Percentiles rank a stretch among this genome's conserved stretches.
These are phyloP conservation scores for Parascotia fuliginaria DNA, from an alignment of 2,888 invertebrate species.

Conservation along the genomic window DNA sequence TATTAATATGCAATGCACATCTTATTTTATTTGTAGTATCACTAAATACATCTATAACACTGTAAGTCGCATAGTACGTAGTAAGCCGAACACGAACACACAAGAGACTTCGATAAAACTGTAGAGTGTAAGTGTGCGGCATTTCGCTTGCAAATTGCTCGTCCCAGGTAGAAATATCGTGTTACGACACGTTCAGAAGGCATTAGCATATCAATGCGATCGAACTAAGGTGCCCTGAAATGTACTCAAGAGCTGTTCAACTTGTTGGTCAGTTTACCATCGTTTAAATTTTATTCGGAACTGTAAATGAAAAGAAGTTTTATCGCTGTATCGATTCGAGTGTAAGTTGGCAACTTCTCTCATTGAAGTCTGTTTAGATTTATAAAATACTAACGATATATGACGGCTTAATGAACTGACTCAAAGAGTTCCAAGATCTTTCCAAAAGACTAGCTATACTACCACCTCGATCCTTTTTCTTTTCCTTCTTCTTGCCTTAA, in stretches of 20 bases:
- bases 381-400: no score
- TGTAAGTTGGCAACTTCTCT: no score
- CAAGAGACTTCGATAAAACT: conserved; percentile 35
- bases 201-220: conserved; percentile 67
- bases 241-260: conserved; percentile 44
- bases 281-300: conserved; percentile 25
- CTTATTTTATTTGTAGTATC: background rate
- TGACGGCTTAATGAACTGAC: no score
- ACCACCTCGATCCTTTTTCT: no score
- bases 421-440: no score
- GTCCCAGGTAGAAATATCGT: conserved; percentile 60
- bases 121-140: conserved; percentile 38
- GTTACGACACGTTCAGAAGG: conserved; percentile 55
- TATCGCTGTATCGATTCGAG: no score
- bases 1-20: conserved; percentile 9
- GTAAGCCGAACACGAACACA: conserved; percentile 22
- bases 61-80: conserved; percentile 4
- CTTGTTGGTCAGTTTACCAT: conserved; percentile 28
- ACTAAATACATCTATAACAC: conserved; percentile 2
- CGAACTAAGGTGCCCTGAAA: conserved; percentile 47
- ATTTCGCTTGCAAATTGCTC: conserved; percentile 72
- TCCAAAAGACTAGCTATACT: no score
- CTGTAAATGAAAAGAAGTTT: no score
- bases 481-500: no score
- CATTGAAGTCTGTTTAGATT: no score